Evolutionary conservation across 2,888 invertebrate species (phyloP), one percentile per base, ranked within the genome.

Genomic region (Scaptomyza flava): DNA sequence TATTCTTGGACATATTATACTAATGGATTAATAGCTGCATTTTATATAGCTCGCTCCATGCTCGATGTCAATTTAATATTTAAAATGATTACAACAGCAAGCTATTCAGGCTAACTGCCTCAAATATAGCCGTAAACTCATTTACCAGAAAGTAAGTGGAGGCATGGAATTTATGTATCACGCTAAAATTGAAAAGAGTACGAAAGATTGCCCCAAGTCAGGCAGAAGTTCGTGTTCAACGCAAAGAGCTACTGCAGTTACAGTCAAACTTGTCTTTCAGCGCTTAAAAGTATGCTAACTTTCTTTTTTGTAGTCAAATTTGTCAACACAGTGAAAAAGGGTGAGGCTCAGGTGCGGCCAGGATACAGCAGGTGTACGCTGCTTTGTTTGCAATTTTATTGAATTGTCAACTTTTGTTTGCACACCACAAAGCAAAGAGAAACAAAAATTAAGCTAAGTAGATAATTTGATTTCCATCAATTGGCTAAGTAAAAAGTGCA

Each of bases 141-240:
- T 63, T 86, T 86, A 31, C 36, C 43, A 54, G 52, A 69, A 77
- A 83, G 81, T 74, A 74, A 82, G 81, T 82, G 86, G 64, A 80
- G 81, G 66, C 83, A 62, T 67, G 74, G 83, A 87, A 87, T 87
- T 82, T 82, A 87, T 82, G 74, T 73, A 69, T n/a, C 53, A 23
- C 34, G 46, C 47, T 79, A 68, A 59, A 62, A 70, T 50, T 70
- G 68, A 56, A 60, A 58, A 74, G 62, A 77, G 68, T 74, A 83
- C 67, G 69, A 85, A 77, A 77, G 33, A 69, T 61, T 70, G 81
- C 83, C 74, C 38, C 66, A 63, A 74, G 81, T 45, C 50, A 54
- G 42, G 12, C 7, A 30, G 11, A 17, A 2, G 33, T n/a, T 33
- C 36, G 17, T 42, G 33, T 38, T 6, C 36, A 43, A 45, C 3